phyloP scores from a whole-genome alignment of 1,140 invertebrate species.

The Diuraphis noxia region DNA sequence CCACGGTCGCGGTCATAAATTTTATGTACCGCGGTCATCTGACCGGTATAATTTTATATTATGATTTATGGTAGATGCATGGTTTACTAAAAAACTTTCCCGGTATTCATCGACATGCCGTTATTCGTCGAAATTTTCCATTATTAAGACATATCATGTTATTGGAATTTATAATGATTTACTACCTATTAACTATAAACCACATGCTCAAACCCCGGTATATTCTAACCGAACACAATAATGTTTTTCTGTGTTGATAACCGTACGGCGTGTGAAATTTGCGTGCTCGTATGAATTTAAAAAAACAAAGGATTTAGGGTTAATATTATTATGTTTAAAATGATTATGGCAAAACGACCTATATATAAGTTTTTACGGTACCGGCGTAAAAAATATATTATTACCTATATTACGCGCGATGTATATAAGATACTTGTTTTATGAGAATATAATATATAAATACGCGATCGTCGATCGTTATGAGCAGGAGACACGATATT shows the following conservation, averaged over 20 bases:
- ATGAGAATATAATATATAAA: background rate
- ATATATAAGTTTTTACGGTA: background rate
- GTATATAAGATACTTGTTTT: background rate
- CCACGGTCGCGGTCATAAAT: no score
- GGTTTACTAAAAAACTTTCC: no score
- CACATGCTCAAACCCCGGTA: background rate
- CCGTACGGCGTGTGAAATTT: background rate
- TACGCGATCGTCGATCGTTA: background rate
- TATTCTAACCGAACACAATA: background rate
- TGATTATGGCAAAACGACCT: background rate
- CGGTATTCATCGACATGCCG: no score
- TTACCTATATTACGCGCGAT: background rate
- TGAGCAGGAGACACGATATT: background rate
- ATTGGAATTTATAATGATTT: background rate
- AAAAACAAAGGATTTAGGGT: slow-evolving; percentile 4
- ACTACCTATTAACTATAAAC: background rate
- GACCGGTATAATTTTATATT: no score
- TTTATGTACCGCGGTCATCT: no score
- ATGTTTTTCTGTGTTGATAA: background rate
- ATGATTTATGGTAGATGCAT: no score
- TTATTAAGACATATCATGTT: background rate
- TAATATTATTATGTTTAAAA: slow-evolving; percentile 8
- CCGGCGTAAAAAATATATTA: background rate
- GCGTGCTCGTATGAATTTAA: background rate
- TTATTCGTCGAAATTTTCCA: background rate